These are phyloP conservation scores for Platichthys flesus DNA, from an alignment of 2,113 vertebrate species.

Conservation along the genomic window DNA sequence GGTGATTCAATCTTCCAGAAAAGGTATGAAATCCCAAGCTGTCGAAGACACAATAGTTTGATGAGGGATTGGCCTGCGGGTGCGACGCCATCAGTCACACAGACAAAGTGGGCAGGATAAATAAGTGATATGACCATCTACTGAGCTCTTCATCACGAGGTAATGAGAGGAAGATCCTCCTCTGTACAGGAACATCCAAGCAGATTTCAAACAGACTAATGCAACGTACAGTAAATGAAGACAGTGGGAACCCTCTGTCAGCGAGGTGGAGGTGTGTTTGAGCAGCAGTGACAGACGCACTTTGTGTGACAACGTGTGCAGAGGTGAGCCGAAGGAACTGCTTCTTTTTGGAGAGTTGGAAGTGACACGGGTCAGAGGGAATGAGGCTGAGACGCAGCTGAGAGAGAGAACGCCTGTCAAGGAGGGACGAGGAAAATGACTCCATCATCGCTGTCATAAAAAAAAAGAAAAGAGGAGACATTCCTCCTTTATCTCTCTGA, in stretches of 20 bases:
- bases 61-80: conserved; percentile 64
- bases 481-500: conserved; percentile 86
- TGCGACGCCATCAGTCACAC: conserved; percentile 67
- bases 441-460: conserved; percentile 43
- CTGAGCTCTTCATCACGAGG: conserved; percentile 75
- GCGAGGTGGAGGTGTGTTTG: not conserved
- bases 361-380: conserved; percentile 49
- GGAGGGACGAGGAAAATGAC: conserved; percentile 30
- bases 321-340: conserved; percentile 24
- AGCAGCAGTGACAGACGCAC: conserved; percentile 28
- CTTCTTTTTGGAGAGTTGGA: conserved; percentile 54
- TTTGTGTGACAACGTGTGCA: conserved; percentile 27
- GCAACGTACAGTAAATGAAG: not conserved
- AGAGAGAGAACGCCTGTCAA: conserved; percentile 2
- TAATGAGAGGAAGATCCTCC: conserved; percentile 75
- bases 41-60: conserved; percentile 64
- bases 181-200: conserved; percentile 52
- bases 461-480: not conserved
- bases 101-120: conserved; percentile 67
- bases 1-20: conserved; percentile 43
- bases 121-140: conserved; percentile 72
- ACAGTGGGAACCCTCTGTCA: conserved; percentile 9
- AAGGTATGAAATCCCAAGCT: conserved; percentile 59
- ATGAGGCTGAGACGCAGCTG: not conserved
- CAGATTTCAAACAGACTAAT: conserved; percentile 43